A percentile compares a stretch with the other conserved stretches of the same genome.
These are phyloP conservation scores for Octopus bimaculoides DNA, from an alignment of 1,140 invertebrate species.

Conservation along the genomic window DNA sequence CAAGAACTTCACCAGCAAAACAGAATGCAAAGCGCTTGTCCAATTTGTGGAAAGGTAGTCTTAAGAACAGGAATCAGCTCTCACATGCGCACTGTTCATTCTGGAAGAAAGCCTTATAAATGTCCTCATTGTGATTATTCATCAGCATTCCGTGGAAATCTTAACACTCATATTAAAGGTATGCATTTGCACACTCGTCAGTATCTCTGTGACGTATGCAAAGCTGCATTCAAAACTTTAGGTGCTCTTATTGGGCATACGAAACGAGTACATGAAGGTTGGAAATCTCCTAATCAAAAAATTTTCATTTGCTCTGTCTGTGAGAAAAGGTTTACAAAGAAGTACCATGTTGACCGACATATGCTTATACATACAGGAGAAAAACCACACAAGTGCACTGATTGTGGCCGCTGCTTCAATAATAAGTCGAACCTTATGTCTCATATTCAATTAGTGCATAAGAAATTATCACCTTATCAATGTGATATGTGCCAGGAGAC, in stretches of 20 bases:
- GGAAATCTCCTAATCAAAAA: constrained; percentile 53
- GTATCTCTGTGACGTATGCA: constrained; percentile 51
- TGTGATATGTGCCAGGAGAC: constrained; percentile 54
- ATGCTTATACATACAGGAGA: constrained; percentile 54
- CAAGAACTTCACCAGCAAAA: constrained; percentile 53
- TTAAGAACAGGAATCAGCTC: constrained; percentile 54
- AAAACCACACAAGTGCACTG: constrained; percentile 52
- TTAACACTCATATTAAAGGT: constrained; percentile 54
- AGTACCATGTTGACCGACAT: constrained; percentile 53
- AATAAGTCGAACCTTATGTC: constrained; percentile 54
- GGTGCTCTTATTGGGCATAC: constrained; percentile 54
- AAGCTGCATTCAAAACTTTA: constrained; percentile 52
- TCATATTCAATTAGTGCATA: constrained; percentile 52
- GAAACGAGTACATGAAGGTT: constrained; percentile 53
- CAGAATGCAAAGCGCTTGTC: constrained; percentile 52
- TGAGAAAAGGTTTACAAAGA: constrained; percentile 53
- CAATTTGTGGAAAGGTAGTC: constrained; percentile 53
- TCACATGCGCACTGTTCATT: constrained; percentile 53
- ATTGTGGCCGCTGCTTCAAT: constrained; percentile 51
- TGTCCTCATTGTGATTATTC: constrained; percentile 53
- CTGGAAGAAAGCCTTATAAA: constrained; percentile 50
- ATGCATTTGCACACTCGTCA: constrained; percentile 53
- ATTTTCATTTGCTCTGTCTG: constrained; percentile 54
- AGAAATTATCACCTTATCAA: constrained; percentile 50
- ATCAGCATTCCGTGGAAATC: constrained; percentile 51